These are phyloP conservation scores for Aurelia aurita complex sp. Pacific DNA, from an alignment of 30 jellyfish, hydroid and myxozoan species.

Conservation along the genomic window DNA sequence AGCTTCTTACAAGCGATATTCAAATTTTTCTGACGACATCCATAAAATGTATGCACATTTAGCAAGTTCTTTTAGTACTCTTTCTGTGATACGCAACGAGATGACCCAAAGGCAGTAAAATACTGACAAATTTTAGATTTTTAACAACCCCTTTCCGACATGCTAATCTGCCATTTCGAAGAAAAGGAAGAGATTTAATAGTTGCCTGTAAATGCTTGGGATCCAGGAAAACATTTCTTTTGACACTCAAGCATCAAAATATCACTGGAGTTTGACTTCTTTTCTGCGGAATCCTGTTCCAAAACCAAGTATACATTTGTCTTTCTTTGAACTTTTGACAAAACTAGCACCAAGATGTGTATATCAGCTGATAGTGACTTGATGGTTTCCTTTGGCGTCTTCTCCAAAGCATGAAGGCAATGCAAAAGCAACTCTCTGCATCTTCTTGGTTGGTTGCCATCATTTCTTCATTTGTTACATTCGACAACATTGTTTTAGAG, in stretches of 20 bases:
- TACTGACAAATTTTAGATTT: background rate
- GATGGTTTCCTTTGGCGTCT: constrained; percentile 1
- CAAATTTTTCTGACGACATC: too few species aligned
- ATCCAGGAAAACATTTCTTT: constrained; percentile 10
- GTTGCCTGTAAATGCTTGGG: constrained; percentile 12
- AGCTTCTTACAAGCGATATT: too few species aligned
- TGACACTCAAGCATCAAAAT: constrained; percentile 10
- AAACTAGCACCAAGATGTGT: constrained; percentile 22
- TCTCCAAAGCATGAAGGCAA: constrained; percentile 1
- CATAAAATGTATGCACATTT: too few species aligned
- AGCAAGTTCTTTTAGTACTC: too few species aligned
- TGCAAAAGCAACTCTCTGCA: background rate
- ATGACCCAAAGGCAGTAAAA: background rate
- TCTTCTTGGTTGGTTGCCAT: background rate
- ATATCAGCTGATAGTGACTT: constrained; percentile 30
- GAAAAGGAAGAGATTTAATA: too few species aligned
- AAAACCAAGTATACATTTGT: constrained; percentile 12
- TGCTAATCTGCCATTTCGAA: too few species aligned
- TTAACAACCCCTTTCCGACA: background rate
- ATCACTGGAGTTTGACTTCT: constrained; percentile 23
- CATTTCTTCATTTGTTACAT: constrained; percentile 15
- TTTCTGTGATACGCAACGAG: too few species aligned
- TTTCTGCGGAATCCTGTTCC: constrained; percentile 33
- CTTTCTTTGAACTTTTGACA: background rate
- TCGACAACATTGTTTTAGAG: background rate